Base-by-base conservation (phyloP, 2,113 vertebrate genomes). In the Alligator mississippiensis region DNA sequence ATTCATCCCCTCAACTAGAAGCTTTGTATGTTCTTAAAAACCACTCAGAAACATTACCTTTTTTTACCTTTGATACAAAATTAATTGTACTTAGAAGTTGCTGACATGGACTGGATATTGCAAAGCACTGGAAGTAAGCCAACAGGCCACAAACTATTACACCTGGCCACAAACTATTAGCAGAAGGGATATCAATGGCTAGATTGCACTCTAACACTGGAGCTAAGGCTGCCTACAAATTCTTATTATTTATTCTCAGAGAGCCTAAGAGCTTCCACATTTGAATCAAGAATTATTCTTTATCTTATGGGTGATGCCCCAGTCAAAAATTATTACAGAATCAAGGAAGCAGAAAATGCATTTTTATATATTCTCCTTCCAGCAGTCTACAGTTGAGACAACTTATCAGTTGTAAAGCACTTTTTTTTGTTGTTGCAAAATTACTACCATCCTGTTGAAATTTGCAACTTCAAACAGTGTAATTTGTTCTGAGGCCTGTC, bases 391-490 rank as follows among this genome's bases (percentile, higher is more conserved):
- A 66, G 16, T 13, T 22, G 19, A 54, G 92, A 75, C 77, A 82
- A 15, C 11, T 63, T 22, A 34, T 66, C 22, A 24, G 68, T 9
- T 25, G 55, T 47, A 25, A 86, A 78, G 62, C 58, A 77, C 78
- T 22, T 9, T 47, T 47, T 47, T 47, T 47, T 38, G 57, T 25
- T 80, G 80, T 7, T 28, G 34, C 75, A 75, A 75, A 80, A 18
- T 54, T 28, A 85, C 22, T 60, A 47, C 64, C 1, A 2, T n/a
- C 59, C 66, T 28, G 2, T 55, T 77, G 74, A 80, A 84, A 60
- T 14, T 13, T 57, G 9, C 19, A 19, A 0, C 2, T 64, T 59
- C 9, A 76, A 70, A 28, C 1, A 34, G 0, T 2, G 55, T 3
- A 1, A 68, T 68, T 70, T 0, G 0, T 27, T 38, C 66, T 72